Evolutionary conservation across 2,113 vertebrate species (phyloP).

Genomic region (Chloropsis cyanopogon): DNA sequence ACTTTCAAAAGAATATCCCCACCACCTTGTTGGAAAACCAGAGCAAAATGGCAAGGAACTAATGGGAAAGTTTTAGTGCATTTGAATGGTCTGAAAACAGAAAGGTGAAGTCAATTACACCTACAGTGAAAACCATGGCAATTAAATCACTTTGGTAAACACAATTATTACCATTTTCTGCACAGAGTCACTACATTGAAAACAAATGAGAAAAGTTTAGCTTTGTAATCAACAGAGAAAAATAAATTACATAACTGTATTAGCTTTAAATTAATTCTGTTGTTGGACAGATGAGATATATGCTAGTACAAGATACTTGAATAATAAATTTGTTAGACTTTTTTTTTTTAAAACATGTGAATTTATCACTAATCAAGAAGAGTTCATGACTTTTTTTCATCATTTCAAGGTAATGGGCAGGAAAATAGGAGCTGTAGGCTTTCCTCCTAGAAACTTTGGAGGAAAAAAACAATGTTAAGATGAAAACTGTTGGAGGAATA

Average conservation of each 20-base stretch:
- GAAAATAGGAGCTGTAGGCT: not conserved
- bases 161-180: constrained; percentile 17
- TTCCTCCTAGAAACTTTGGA: not conserved
- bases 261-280: not conserved
- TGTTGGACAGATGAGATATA: not conserved
- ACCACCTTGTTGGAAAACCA: not conserved
- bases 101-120: not conserved
- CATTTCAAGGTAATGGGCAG: not conserved
- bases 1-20: not conserved
- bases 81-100: not conserved
- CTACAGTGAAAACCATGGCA: not conserved
- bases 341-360: not conserved
- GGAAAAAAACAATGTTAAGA: not conserved
- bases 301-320: not conserved
- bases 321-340: not conserved
- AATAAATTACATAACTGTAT: not conserved
- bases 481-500: not conserved
- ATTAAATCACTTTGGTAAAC: constrained; percentile 14
- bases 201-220: constrained; percentile 19
- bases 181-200: not conserved
- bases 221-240: not conserved
- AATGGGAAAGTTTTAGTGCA: not conserved
- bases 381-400: not conserved
- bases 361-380: not conserved
- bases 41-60: not conserved